Conservation (phyloP, 2,113 vertebrate species). For the Heterotilapia buettikoferi region DNA sequence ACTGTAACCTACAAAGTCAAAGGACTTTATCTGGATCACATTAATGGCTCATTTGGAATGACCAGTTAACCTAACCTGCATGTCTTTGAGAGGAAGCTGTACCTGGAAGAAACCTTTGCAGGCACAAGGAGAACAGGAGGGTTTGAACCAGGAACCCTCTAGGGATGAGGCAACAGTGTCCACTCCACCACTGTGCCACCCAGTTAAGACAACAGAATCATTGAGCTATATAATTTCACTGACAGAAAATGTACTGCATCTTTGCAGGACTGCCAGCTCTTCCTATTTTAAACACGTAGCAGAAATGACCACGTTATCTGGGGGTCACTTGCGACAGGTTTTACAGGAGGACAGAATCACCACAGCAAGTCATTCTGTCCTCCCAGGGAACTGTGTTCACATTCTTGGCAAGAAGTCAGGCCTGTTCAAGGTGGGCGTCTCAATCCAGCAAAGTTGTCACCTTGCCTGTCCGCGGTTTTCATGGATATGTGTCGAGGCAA, state of each 20-base stretch:
- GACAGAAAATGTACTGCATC: background rate
- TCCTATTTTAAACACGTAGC: background rate
- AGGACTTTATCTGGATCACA: background rate
- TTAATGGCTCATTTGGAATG: background rate
- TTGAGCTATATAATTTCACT: background rate
- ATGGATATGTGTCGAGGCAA: background rate
- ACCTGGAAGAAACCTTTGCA: background rate
- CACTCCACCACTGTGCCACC: background rate
- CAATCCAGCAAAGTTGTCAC: conserved; percentile 1
- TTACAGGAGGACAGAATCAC: background rate
- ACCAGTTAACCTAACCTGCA: background rate
- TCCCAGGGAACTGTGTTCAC: conserved; percentile 2
- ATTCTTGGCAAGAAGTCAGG: conserved; percentile 39
- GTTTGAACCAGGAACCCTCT: background rate
- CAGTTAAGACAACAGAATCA: background rate
- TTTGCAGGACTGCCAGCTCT: background rate
- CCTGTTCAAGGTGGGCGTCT: conserved; percentile 21
- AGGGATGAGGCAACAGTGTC: background rate
- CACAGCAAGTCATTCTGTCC: conserved; percentile 29
- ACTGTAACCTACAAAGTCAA: background rate
- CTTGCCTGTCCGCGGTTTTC: background rate
- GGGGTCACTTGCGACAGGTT: conserved; percentile 6
- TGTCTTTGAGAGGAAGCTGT: background rate
- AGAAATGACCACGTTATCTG: background rate
- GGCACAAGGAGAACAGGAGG: background rate